A percentile compares a stretch with the other conserved stretches of the same genome.
These are phyloP conservation scores for Cherax quadricarinatus DNA, from an alignment of 1,140 invertebrate genomes.

Conservation along the genomic window DNA sequence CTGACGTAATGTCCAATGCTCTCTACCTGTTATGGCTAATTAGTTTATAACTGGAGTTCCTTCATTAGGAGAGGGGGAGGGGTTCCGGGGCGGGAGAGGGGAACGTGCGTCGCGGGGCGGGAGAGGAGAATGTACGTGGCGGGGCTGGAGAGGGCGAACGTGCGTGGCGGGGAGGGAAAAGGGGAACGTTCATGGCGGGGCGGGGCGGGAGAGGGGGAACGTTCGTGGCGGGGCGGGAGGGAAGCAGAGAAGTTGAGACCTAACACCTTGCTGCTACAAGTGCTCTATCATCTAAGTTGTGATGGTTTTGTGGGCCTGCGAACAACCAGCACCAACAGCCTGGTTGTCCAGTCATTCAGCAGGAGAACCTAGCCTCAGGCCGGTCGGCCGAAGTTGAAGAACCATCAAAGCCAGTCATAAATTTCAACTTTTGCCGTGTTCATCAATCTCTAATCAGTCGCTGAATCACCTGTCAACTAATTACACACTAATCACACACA, in stretches of 20 bases:
- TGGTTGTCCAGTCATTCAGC: neutral
- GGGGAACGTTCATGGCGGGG: neutral
- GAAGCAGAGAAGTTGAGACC: too few relatives aligned
- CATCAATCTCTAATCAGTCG: neutral
- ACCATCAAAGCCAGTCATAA: neutral
- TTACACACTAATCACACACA: conserved; percentile 21
- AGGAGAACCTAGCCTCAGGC: neutral
- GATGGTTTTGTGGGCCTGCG: too few relatives aligned
- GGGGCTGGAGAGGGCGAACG: too few relatives aligned
- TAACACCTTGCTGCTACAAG: too few relatives aligned
- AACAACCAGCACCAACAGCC: too few relatives aligned
- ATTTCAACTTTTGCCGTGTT: neutral
- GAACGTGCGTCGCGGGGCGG: too few relatives aligned
- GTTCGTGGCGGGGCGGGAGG: too few relatives aligned
- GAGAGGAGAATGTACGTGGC: too few relatives aligned
- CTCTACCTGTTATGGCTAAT: neutral
- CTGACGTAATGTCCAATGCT: neutral
- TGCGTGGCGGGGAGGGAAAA: too few relatives aligned
- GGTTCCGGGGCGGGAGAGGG: too few relatives aligned
- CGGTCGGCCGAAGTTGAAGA: neutral
- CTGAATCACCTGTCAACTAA: neutral
- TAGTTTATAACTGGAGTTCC: conserved; percentile 1
- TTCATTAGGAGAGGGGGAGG: neutral
- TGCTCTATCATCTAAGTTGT: too few relatives aligned
- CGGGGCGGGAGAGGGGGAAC: too few relatives aligned